Base-by-base conservation (phyloP, 2,888 invertebrate species). In the Entomobrya proxima region DNA sequence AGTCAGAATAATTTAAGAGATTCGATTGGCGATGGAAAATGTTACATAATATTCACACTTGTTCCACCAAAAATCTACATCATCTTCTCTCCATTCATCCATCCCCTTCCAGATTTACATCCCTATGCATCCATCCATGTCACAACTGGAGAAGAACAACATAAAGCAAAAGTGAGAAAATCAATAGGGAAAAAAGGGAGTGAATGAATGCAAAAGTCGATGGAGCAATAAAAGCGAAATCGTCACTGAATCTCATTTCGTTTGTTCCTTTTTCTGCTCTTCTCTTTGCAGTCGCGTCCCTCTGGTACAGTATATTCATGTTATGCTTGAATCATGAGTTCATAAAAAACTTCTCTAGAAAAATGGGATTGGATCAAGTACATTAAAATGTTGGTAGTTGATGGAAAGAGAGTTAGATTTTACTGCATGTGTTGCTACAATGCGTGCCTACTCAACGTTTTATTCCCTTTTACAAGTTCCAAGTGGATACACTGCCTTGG, bases 181-280 rank as follows among this genome's bases (percentile, higher is more conserved):
- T 90, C 90, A 90, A 90, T 90, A 89, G 89, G 87, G 87, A 87
- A 88, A n/a, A n/a, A 90, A 89, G 88, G 82, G 76, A 81, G 67
- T 50, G 77, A 84, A 84, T 90, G 89, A 90, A 90, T 90, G 90
- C 89, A 87, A 89, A 90, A 90, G 90, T 90, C 89, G 90, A 90
- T 89, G 90, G 90, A 88, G 90, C 89, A 90, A 90, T 90, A 90
- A 90, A 90, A 90, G 89, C 88, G 88, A 89, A 89, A 90, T 90
- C 90, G 89, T 85, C 89, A 86, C 90, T 90, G 90, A 90, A 90
- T 90, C 90, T 90, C 90, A 90, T 90, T 90, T 90, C 88, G 67
- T 76, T 80, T 86, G 44, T 67, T 44, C 69, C 40, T 72, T 58
- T 84, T 86, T 81, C 75, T 74, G n/a, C 40, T 72, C 69, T 83